Evolutionary conservation across 2,113 vertebrate species (phyloP).

Genomic region (human (Homo sapiens)): DNA sequence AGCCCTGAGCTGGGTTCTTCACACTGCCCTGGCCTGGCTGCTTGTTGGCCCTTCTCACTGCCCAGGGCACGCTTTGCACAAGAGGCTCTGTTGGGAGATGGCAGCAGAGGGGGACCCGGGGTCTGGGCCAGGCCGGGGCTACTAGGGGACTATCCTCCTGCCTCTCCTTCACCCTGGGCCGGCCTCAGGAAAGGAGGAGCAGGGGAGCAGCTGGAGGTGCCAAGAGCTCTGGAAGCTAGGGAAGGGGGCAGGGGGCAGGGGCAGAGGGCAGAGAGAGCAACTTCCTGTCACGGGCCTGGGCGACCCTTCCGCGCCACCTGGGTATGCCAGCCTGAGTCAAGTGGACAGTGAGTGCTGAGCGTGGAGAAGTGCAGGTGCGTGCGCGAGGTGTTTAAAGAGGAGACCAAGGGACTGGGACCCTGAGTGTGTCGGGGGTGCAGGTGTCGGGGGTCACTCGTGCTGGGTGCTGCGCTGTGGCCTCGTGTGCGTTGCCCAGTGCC

Average conservation of each 20-base stretch:
- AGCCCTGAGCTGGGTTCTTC: too few species aligned
- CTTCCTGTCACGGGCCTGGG: background rate
- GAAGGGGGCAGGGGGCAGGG: background rate
- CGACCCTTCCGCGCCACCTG: background rate
- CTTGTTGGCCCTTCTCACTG: background rate
- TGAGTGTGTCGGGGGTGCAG: too few species aligned
- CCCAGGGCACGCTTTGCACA: background rate
- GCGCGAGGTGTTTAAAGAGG: too few species aligned
- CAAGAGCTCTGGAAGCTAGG: background rate
- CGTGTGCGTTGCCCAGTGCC: fast-evolving
- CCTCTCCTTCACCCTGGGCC: too few species aligned
- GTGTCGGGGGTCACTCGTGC: background rate
- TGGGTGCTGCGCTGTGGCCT: background rate
- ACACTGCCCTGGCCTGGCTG: background rate
- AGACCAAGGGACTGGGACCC: too few species aligned
- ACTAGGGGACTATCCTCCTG: fast-evolving
- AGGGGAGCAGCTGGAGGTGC: background rate
- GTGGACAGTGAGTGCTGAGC: fast-evolving
- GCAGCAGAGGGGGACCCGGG: background rate
- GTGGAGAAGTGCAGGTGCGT: too few species aligned
- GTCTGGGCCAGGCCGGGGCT: background rate
- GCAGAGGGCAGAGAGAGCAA: background rate
- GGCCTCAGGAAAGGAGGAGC: background rate
- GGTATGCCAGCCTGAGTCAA: background rate
- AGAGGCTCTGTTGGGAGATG: background rate